Conservation (phyloP, 2,888 invertebrate species). For the Eristalis tenax region DNA sequence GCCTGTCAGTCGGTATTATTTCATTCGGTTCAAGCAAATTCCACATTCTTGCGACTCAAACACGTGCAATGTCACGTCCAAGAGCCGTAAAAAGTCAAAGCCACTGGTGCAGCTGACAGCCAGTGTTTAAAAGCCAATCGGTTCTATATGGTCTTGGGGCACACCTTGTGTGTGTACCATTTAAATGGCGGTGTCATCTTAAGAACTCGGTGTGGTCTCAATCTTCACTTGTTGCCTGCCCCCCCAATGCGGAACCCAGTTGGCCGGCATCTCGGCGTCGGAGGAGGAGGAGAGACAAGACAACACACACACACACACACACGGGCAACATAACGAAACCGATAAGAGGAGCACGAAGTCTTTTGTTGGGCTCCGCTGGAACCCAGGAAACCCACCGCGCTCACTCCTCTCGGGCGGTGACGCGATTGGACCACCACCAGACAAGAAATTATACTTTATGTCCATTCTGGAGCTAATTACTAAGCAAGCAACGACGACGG, state of each 20-base stretch:
- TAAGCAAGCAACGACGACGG: conserved; percentile 61
- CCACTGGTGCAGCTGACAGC: conserved; percentile 53
- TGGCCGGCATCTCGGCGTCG: not conserved
- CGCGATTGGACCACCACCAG: conserved; percentile 59
- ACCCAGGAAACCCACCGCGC: conserved; percentile 14
- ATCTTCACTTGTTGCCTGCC: conserved; percentile 29
- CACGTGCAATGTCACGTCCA: conserved; percentile 72
- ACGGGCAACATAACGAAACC: not conserved
- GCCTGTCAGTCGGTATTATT: conserved; percentile 39
- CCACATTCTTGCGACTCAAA: conserved; percentile 62
- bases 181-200: conserved; percentile 70
- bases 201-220: conserved; percentile 66
- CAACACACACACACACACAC: too few species aligned
- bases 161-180: conserved; percentile 61
- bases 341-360: conserved; percentile 14
- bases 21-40: conserved; percentile 46
- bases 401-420: not conserved
- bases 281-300: not conserved
- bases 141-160: conserved; percentile 69
- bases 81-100: conserved; percentile 47
- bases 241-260: conserved; percentile 21
- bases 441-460: conserved; percentile 68
- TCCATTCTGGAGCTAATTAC: conserved; percentile 70
- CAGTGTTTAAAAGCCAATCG: conserved; percentile 47
- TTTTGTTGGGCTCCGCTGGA: conserved; percentile 27